phyloP scores from a whole-genome alignment of 2,797 vertebrate species.

The Ciconia nigra region DNA sequence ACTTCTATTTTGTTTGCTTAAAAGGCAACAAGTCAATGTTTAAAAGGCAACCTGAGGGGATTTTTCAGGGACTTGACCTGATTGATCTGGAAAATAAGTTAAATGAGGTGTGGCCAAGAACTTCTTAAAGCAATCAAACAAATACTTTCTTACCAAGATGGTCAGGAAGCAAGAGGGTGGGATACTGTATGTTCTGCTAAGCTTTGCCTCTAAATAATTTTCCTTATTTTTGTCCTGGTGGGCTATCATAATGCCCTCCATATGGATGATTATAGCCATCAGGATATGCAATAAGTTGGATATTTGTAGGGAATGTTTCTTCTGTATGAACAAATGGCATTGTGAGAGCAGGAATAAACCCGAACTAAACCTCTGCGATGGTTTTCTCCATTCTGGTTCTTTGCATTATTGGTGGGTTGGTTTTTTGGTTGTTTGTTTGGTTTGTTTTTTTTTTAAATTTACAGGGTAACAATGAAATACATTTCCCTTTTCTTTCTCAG shows the following conservation, averaged over 20 bases:
- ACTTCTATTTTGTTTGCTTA: conserved; percentile 67
- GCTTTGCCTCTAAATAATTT: conserved; percentile 8
- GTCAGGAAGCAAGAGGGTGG: conserved; percentile 53
- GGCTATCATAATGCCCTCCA: conserved; percentile 38
- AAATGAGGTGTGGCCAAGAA: conserved; percentile 63
- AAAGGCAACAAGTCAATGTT: conserved; percentile 59
- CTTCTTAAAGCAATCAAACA: conserved; percentile 44
- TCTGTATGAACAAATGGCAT: background rate
- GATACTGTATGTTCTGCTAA: conserved; percentile 12
- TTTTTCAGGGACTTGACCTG: conserved; percentile 58
- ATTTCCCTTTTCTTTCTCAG: background rate
- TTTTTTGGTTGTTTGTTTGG: background rate
- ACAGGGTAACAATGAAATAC: background rate
- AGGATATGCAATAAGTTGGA: background rate
- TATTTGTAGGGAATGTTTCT: background rate
- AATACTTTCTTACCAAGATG: conserved; percentile 55
- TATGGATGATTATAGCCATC: background rate
- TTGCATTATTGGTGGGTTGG: background rate
- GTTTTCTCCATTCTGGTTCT: background rate
- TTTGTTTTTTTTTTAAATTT: background rate
- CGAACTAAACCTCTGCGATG: background rate
- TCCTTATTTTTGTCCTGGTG: conserved; percentile 40
- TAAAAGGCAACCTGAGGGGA: conserved; percentile 55
- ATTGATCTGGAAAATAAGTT: conserved; percentile 69
- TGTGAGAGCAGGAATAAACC: background rate